Conservation (phyloP, 2,888 invertebrate species). For the Agrochola litura region DNA sequence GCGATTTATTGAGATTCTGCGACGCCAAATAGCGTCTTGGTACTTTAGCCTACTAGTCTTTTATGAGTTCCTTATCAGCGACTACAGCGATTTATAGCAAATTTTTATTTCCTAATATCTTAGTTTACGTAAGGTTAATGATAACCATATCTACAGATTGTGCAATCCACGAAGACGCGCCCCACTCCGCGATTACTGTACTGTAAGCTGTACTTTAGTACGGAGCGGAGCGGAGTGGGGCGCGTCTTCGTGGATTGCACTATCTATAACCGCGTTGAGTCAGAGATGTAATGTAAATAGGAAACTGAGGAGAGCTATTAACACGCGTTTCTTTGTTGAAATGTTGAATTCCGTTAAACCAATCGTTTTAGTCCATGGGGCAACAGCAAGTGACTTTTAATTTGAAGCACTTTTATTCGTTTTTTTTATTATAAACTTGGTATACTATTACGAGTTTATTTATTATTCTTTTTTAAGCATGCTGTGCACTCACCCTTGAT, state of each 20-base stretch:
- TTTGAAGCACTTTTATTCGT: background rate
- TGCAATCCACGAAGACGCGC: too few species aligned
- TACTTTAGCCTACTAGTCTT: background rate
- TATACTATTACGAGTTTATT: background rate
- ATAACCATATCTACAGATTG: constrained; percentile 3
- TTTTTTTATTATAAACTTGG: background rate
- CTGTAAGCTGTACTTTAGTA: too few species aligned
- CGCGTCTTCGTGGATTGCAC: too few species aligned
- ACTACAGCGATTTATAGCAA: background rate
- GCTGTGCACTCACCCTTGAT: background rate
- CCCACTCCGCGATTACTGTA: too few species aligned
- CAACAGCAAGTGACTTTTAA: background rate
- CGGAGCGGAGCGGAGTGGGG: too few species aligned
- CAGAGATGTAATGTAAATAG: too few species aligned
- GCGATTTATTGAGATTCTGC: constrained; percentile 1
- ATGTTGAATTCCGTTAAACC: background rate
- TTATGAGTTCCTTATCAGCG: constrained; percentile 18
- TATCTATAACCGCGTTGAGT: background rate
- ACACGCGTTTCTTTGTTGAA: background rate
- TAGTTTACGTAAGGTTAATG: constrained; percentile 2
- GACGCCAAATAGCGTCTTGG: background rate
- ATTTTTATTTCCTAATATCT: constrained; percentile 11
- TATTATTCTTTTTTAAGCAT: background rate
- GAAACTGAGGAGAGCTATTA: background rate
- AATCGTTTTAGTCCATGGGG: background rate